Percentiles rank a stretch among this genome's conserved stretches.
Conservation (phyloP, 2,113 vertebrate genomes). For the Hippolais icterina region DNA sequence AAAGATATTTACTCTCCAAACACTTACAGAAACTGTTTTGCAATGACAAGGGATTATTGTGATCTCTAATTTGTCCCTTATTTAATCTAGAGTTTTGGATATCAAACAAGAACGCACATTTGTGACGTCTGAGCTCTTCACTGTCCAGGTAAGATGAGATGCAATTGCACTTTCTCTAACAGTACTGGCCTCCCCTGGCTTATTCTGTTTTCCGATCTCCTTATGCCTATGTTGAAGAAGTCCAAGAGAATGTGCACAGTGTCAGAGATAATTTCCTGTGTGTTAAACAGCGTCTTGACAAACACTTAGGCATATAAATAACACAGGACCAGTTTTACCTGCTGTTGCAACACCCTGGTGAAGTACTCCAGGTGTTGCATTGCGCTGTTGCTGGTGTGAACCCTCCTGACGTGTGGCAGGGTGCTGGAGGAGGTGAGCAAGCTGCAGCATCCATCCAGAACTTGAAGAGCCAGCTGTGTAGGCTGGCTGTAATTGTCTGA, state of each 20-base stretch:
- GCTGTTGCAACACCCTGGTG: not conserved
- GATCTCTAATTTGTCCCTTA: not conserved
- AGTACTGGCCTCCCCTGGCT: not conserved
- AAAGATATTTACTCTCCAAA: not conserved
- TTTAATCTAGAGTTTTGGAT: conserved; percentile 81
- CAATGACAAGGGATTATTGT: not conserved
- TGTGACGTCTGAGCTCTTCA: conserved; percentile 82
- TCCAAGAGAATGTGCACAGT: not conserved
- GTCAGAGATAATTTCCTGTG: not conserved
- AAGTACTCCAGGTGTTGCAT: not conserved
- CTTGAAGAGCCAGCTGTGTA: conserved; percentile 7
- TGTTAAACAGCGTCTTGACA: not conserved
- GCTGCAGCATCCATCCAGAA: not conserved
- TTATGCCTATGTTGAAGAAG: not conserved
- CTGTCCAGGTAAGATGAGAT: conserved; percentile 76
- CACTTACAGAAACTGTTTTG: not conserved
- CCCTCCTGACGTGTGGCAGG: not conserved
- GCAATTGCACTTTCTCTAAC: not conserved
- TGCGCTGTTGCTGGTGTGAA: not conserved
- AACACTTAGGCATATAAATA: not conserved
- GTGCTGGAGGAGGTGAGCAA: not conserved
- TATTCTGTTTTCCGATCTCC: not conserved
- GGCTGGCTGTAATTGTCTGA: not conserved
- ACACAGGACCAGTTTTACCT: not conserved
- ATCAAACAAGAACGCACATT: conserved; percentile 81